Conservation (phyloP, 1,140 invertebrate species). For the Micrasema minimum region DNA sequence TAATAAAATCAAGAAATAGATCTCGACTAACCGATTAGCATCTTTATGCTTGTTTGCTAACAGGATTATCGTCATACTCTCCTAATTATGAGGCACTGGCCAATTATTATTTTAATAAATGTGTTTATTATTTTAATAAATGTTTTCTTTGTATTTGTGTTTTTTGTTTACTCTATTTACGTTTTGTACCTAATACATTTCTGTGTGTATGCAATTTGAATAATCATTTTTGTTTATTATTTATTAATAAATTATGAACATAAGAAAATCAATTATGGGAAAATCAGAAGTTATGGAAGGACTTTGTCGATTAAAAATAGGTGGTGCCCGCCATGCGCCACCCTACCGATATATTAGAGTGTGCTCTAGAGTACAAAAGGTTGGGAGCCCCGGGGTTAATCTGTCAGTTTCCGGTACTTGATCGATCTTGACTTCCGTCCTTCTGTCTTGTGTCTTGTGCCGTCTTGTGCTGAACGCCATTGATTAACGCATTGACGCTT, state of each 20-base stretch:
- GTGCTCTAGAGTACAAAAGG: too few relatives aligned
- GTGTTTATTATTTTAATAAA: not conserved
- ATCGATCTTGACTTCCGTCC: too few relatives aligned
- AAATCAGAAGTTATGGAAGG: constrained; percentile 37
- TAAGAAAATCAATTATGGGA: constrained; percentile 9
- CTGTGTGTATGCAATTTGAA: constrained; percentile 32
- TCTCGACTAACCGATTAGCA: constrained; percentile 48
- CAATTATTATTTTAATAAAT: too few relatives aligned
- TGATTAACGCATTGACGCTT: too few relatives aligned
- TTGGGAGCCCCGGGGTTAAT: too few relatives aligned
- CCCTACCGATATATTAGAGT: too few relatives aligned
- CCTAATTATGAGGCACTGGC: too few relatives aligned
- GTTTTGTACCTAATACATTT: constrained; percentile 11
- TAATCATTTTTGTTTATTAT: constrained; percentile 36
- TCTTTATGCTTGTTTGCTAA: constrained; percentile 36
- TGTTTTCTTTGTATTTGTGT: constrained; percentile 17
- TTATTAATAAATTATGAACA: constrained; percentile 36
- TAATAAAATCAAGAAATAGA: constrained; percentile 50
- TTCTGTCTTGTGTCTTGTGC: too few relatives aligned
- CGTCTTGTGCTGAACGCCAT: too few relatives aligned
- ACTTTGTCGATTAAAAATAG: constrained; percentile 32
- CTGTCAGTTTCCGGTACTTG: too few relatives aligned
- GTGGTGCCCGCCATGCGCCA: constrained; percentile 34
- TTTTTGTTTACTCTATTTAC: constrained; percentile 24
- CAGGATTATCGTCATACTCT: too few relatives aligned